Base-by-base conservation (phyloP, 2,797 vertebrate species). In the Hypotaenidia philippensis region DNA sequence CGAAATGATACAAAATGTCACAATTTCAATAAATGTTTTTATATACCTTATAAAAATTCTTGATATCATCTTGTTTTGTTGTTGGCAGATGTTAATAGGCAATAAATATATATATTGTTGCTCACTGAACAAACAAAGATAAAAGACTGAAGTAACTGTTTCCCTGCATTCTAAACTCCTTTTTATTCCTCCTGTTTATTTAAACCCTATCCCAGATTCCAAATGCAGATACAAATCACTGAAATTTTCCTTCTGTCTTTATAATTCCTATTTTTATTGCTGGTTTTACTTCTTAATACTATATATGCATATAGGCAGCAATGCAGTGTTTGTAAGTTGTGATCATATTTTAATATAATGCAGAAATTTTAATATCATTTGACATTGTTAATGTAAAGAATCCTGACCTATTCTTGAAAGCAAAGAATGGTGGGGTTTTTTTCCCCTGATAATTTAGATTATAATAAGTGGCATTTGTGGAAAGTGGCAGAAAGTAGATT, bases 71-170 rank as follows among this genome's bases (percentile, higher is more conserved):
- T 89, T 82, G 21, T 82, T 96, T 96, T 94, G 22, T 69, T 90
- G 53, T 90, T 87, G 92, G 80, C 50, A 89, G 65, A 52, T 71
- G 47, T 83, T 96, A 93, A 70, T 56, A 50, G 56, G 23, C n/a
- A 49, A 61, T 88, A 97, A 83, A 74, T 68, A 85, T 69, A 87
- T 87, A 79, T 81, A 55, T 63, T 68, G 47, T 91, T 95, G 80
- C 75, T 92, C 87, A 81, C 68, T 87, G 49, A 34, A 82, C 77
- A 69, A 68, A 84, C 68, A 65, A 90, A 95, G 52, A 87, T 87
- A 89, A 90, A 93, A 87, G 40, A 49, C 38, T 75, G 61, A 86
- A 95, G 68, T 96, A 95, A 94, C 36, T 78, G 53, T 82, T 97
- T 97, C 70, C 63, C 60, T 90, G 56, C 44, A 86, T 93, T 87